phyloP scores from a whole-genome alignment of 2,113 vertebrate species.

The Heliornis fulica region DNA sequence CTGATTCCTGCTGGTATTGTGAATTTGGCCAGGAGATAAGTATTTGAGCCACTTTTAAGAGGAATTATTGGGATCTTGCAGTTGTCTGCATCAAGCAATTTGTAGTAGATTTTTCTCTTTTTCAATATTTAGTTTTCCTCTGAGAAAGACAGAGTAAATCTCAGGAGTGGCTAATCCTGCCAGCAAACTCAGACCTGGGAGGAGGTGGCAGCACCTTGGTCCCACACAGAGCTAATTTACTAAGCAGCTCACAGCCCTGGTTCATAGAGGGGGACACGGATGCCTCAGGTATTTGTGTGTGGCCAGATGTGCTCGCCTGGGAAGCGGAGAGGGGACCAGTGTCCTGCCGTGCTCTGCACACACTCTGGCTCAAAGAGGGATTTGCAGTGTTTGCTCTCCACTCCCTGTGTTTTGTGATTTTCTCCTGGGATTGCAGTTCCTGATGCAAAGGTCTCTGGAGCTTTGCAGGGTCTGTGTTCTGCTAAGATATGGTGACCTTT shows the following conservation, averaged over 20 bases:
- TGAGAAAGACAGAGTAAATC: neutral
- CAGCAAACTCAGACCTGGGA: neutral
- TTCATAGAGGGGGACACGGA: rapidly evolving
- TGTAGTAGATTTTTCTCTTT: neutral
- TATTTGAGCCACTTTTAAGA: neutral
- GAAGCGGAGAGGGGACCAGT: neutral
- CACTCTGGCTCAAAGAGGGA: neutral
- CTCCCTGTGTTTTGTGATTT: neutral
- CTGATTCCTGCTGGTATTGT: neutral
- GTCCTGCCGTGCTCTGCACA: neutral
- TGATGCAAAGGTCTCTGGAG: neutral
- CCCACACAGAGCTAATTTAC: neutral
- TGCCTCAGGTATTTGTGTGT: neutral
- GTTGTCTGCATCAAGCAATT: neutral
- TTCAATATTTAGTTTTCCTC: neutral
- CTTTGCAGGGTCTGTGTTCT: neutral
- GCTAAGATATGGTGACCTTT: neutral
- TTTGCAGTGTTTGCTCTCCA: neutral
- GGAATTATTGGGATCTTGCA: neutral
- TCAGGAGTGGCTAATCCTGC: neutral
- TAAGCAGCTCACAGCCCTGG: neutral
- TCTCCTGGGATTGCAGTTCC: neutral
- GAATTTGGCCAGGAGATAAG: neutral
- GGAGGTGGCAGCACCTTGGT: neutral
- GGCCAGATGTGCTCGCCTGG: neutral